phyloP scores from a whole-genome alignment of 2,888 invertebrate species.

The Chalcis sispes region DNA sequence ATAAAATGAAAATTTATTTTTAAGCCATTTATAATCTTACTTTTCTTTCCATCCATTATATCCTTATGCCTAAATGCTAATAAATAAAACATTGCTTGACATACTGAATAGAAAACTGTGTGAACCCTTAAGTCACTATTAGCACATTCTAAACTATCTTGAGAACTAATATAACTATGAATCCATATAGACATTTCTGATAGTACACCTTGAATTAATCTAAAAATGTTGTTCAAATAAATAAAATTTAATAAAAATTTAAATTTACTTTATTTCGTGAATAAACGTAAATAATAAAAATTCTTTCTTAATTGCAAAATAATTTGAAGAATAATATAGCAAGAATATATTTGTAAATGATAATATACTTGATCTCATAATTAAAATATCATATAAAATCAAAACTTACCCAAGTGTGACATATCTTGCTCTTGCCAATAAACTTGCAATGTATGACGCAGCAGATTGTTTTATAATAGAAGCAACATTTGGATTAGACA shows the following conservation, averaged over 20 bases:
- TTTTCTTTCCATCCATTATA: constrained; percentile 85
- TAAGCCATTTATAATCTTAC: constrained; percentile 78
- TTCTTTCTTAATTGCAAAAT: too few relatives aligned
- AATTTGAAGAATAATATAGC: too few relatives aligned
- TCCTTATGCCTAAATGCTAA: constrained; percentile 93
- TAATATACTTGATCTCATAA: too few relatives aligned
- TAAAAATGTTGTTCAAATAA: constrained; percentile 70
- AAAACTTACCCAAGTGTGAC: constrained; percentile 80
- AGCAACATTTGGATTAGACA: constrained; percentile 82
- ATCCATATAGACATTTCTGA: constrained; percentile 89
- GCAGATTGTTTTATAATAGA: constrained; percentile 83
- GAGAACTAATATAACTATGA: constrained; percentile 86
- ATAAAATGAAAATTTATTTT: constrained; percentile 15
- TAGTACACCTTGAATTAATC: constrained; percentile 79
- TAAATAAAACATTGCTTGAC: constrained; percentile 94
- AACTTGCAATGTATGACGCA: constrained; percentile 86
- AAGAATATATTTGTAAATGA: too few relatives aligned
- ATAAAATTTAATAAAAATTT: constrained; percentile 10
- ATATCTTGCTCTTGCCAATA: constrained; percentile 83
- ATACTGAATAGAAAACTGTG: constrained; percentile 92
- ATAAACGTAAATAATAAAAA: too few relatives aligned
- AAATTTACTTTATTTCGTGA: constrained; percentile 6
- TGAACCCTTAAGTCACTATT: constrained; percentile 84
- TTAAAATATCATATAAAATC: too few relatives aligned
- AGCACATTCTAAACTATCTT: constrained; percentile 79